These are phyloP conservation scores for Microtus ochrogaster DNA, from an alignment of 2,113 vertebrate genomes.

Conservation along the genomic window DNA sequence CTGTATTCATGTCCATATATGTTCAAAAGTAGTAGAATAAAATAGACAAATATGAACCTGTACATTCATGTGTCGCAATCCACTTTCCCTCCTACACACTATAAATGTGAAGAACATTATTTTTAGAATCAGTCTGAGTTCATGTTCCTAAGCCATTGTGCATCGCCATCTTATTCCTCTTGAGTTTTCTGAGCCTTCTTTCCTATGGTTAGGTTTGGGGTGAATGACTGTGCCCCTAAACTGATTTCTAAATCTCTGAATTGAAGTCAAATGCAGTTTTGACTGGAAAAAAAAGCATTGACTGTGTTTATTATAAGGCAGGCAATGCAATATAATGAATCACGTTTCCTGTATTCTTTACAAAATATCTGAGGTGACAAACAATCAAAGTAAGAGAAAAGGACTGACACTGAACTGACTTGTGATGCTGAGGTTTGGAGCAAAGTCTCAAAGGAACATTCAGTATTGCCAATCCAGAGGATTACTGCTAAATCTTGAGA, in stretches of 20 bases:
- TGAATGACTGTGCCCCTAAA: neutral
- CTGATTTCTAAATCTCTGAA: neutral
- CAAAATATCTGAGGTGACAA: neutral
- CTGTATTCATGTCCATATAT: neutral
- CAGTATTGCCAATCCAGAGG: rapidly evolving
- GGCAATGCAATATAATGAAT: neutral
- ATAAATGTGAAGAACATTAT: neutral
- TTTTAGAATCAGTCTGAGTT: neutral
- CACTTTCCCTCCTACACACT: neutral
- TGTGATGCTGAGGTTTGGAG: neutral
- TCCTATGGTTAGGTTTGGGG: neutral
- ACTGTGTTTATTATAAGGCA: neutral
- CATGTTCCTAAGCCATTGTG: neutral
- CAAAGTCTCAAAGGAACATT: neutral
- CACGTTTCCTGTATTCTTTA: rapidly evolving
- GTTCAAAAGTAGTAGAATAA: neutral
- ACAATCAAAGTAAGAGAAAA: neutral
- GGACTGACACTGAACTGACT: neutral
- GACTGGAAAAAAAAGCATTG: neutral
- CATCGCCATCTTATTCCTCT: neutral
- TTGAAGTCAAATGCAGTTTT: neutral
- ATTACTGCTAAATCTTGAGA: neutral
- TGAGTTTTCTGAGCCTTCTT: neutral
- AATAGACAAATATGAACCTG: neutral
- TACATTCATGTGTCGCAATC: neutral